phyloP scores from a whole-genome alignment of 2,113 vertebrate genomes.

The Empidonax traillii region DNA sequence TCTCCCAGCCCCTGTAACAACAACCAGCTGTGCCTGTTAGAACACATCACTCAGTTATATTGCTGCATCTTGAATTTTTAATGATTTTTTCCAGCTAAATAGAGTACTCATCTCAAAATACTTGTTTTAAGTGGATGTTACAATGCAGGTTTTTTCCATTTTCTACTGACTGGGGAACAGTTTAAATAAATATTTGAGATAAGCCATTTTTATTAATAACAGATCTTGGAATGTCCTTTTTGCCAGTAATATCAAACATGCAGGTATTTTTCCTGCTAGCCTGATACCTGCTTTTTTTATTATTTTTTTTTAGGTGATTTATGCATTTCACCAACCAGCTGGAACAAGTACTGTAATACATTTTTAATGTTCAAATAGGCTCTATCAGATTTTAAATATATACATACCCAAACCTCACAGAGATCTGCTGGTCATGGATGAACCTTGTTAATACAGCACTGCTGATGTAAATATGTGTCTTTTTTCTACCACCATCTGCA shows the following conservation, averaged over 20 bases:
- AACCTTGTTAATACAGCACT: background rate
- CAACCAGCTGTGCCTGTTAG: conserved; percentile 33
- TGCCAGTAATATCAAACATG: background rate
- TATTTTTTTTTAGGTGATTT: background rate
- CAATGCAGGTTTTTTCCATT: background rate
- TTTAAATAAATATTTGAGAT: conserved; percentile 14
- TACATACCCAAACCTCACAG: background rate
- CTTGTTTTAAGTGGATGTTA: conserved; percentile 8
- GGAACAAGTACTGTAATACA: background rate
- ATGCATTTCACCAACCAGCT: background rate
- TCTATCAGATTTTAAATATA: background rate
- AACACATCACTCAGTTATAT: conserved; percentile 31
- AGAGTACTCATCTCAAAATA: background rate
- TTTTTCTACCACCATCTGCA: background rate
- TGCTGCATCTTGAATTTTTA: conserved; percentile 24
- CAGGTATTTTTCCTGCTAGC: background rate
- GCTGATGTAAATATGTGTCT: background rate
- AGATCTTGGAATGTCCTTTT: background rate
- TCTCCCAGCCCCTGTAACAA: conserved; percentile 30
- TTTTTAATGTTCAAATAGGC: background rate
- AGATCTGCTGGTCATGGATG: background rate
- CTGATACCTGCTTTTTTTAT: background rate
- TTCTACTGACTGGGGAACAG: background rate
- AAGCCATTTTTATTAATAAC: background rate
- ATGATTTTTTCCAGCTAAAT: conserved; percentile 42